Evolutionary conservation across 1,140 invertebrate species (phyloP).

Genomic region (Caenorhabditis inopinata): DNA sequence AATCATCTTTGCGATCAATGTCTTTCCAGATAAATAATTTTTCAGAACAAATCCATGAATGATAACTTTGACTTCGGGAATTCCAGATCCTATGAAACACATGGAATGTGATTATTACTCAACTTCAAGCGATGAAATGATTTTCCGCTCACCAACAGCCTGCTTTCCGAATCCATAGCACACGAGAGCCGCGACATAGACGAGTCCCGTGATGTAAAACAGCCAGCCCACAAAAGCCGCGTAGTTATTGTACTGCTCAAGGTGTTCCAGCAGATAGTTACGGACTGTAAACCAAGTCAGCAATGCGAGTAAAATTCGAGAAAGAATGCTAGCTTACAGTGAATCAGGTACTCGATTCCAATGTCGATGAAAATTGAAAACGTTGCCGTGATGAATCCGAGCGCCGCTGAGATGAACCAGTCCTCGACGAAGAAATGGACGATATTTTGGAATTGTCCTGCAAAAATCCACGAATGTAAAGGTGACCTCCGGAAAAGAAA

Average conservation of each 20-base stretch:
- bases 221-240: constrained; percentile 41
- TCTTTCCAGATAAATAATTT: constrained; percentile 91
- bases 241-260: constrained; percentile 26
- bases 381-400: constrained; percentile 49
- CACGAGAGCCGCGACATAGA: constrained; percentile 24
- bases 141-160: constrained; percentile 42
- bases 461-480: not conserved
- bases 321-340: constrained; percentile 39
- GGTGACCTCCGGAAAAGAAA: no score
- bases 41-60: constrained; percentile 89
- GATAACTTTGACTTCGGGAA: constrained; percentile 98
- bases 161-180: constrained; percentile 44
- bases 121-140: no score
- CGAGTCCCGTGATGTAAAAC: constrained; percentile 43
- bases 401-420: constrained; percentile 46
- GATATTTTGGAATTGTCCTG: constrained; percentile 50
- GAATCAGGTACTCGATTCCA: constrained; percentile 48
- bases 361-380: constrained; percentile 50
- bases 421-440: constrained; percentile 53
- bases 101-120: not conserved
- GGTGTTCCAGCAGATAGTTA: constrained; percentile 28
- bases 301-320: not conserved
- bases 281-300: constrained; percentile 29
- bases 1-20: constrained; percentile 87
- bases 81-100: constrained; percentile 80